Evolutionary conservation across 1,140 invertebrate genomes (phyloP), one percentile per base, ranked within the genome.

Genomic region (Ridgeia piscesae): DNA sequence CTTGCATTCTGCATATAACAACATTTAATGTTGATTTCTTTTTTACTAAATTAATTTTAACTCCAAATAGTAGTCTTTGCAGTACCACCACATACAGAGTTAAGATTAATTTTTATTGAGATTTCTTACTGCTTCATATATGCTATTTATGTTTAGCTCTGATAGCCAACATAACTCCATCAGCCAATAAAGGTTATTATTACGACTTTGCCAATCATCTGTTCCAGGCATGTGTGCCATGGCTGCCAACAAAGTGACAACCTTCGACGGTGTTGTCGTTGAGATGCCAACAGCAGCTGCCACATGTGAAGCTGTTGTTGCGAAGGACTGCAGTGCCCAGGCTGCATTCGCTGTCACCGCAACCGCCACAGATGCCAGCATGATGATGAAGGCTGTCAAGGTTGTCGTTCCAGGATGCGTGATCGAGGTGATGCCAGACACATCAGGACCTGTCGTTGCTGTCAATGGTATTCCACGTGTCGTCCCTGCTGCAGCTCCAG

Each of bases 271-370:
- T 4, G 6, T 90, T 11, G 6, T 27, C 14, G 33, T 90, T n/a
- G 89, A 27, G 31, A 90, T 90, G 9, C 89, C 89, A 27, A 33
- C 89, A 90, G 89, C 35, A 14, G 89, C 33, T 33, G 33, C 89
- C 2, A 27, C 34, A 14, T 90, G 89, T 33, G 89, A 90, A 33
- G 35, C 35, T 4, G 31, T 90, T 14, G 34, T 90, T 90, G 89
- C 89, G 17, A 34, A 90, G 33, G 89, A 90, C n/a, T 90, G 89
- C 8, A 90, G 89, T 8, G 89, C 35, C 14, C 89, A 90, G 89
- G 35, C 33, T 27, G 34, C 35, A 33, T 90, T 34, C 89, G 35
- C 89, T 21, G 89, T 90, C 89, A 35, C 35, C n/a, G 35, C 34
- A 6, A 90, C 89, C 1, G 31, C 89, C 9, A 33, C n/a, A 77